Evolutionary conservation across 37 sponge, comb jelly and placozoan species (phyloP).

Genomic region (Mnemiopsis leidyi): DNA sequence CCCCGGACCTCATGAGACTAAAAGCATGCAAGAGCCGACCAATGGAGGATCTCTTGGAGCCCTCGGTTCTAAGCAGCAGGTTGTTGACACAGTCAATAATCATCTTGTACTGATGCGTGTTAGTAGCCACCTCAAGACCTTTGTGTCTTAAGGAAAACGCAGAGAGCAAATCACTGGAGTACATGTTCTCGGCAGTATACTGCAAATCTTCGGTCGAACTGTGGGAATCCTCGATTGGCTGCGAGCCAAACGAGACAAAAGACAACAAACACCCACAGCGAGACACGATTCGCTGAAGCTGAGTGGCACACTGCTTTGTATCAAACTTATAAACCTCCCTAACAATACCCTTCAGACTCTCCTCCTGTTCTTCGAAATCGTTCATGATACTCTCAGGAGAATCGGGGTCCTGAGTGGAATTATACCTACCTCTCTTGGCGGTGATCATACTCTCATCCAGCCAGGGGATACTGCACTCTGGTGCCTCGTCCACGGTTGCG

Average conservation of each 20-base stretch:
- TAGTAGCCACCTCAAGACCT: constrained; percentile 55
- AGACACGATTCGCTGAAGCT: constrained; percentile 40
- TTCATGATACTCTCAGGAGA: not conserved
- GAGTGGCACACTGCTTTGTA: constrained; percentile 18
- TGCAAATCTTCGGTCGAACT: constrained; percentile 3
- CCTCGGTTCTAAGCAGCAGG: constrained; percentile 50
- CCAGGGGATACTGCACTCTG: constrained; percentile 34
- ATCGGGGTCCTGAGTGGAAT: not conserved
- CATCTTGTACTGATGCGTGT: constrained; percentile 61
- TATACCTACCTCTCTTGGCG: not conserved
- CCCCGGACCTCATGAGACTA: constrained; percentile 50
- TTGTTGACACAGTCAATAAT: constrained; percentile 61
- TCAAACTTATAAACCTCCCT: constrained; percentile 37
- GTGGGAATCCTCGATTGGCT: constrained; percentile 38
- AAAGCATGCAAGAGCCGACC: constrained; percentile 35
- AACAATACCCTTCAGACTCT: constrained; percentile 61
- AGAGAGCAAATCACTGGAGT: constrained; percentile 24
- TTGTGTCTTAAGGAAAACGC: constrained; percentile 42
- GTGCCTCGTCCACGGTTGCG: constrained; percentile 60
- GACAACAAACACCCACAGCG: constrained; percentile 49
- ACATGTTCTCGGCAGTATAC: constrained; percentile 2
- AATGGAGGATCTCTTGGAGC: constrained; percentile 50
- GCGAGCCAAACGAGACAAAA: constrained; percentile 11
- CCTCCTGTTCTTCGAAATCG: constrained; percentile 28
- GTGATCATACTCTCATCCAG: not conserved